Conservation (phyloP, 2,797 vertebrate species). For the Sebastes taczanowskii region DNA sequence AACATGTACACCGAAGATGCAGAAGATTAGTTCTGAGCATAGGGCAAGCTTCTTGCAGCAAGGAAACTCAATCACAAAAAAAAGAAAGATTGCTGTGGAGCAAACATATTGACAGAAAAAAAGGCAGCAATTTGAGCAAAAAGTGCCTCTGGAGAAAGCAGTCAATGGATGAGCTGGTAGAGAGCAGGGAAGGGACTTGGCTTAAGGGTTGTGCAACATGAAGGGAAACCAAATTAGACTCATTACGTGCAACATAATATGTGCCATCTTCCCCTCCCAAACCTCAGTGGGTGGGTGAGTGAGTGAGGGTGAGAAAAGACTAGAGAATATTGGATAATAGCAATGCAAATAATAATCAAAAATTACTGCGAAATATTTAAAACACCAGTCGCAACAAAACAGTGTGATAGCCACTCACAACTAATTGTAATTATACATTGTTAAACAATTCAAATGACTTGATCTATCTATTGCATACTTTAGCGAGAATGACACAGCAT, state of each 20-base stretch:
- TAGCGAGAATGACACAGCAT: neutral
- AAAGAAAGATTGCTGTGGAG: constrained; percentile 29
- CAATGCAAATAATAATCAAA: neutral
- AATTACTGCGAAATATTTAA: neutral
- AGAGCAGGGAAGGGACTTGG: constrained; percentile 38
- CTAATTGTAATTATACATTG: neutral
- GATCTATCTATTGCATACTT: neutral
- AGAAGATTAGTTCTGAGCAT: neutral
- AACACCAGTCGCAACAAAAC: neutral
- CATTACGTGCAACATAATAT: constrained; percentile 31
- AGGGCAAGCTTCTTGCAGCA: constrained; percentile 9
- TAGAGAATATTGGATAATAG: neutral
- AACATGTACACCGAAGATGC: constrained; percentile 3
- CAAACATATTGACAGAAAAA: constrained; percentile 40
- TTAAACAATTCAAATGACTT: neutral
- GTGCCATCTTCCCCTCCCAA: constrained; percentile 6
- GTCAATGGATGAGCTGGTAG: constrained; percentile 30
- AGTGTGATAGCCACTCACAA: neutral
- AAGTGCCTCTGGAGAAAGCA: constrained; percentile 40
- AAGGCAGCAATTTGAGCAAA: constrained; percentile 30
- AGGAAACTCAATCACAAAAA: constrained; percentile 26
- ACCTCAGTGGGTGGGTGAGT: neutral
- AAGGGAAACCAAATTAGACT: constrained; percentile 48
- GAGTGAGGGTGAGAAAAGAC: neutral
- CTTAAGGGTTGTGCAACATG: constrained; percentile 32